Evolutionary conservation across 2,797 vertebrate species (phyloP).

Genomic region (Picus viridis): DNA sequence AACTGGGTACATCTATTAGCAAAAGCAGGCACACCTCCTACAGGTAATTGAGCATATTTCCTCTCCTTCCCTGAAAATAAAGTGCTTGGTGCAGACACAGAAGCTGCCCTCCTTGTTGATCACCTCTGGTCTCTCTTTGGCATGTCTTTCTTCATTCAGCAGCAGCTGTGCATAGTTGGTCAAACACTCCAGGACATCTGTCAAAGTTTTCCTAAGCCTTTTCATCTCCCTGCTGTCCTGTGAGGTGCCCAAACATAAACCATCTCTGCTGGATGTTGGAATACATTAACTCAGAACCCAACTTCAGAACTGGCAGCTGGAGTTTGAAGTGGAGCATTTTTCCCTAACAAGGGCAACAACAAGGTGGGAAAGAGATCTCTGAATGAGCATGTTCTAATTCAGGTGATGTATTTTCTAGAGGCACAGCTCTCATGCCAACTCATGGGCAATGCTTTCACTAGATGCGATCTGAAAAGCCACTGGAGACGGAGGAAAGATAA

Average conservation of each 20-base stretch:
- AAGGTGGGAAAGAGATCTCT: constrained; percentile 13
- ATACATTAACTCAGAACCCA: constrained; percentile 43
- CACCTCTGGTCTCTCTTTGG: not conserved
- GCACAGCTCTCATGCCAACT: not conserved
- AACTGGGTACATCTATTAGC: not conserved
- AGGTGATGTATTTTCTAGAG: not conserved
- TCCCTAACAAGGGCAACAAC: constrained; percentile 10
- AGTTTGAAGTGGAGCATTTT: constrained; percentile 11
- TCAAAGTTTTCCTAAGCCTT: constrained; percentile 46
- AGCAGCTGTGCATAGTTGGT: constrained; percentile 57
- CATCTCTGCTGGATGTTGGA: constrained; percentile 31
- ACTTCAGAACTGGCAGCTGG: constrained; percentile 18
- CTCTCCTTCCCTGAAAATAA: not conserved
- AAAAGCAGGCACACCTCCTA: constrained; percentile 54
- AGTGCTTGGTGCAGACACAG: not conserved
- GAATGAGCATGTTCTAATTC: not conserved
- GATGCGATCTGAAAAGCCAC: not conserved
- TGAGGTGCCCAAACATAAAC: constrained; percentile 41
- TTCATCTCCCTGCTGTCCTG: constrained; percentile 48
- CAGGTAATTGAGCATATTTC: constrained; percentile 35
- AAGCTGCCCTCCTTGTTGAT: not conserved
- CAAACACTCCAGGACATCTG: constrained; percentile 48
- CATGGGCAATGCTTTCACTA: not conserved
- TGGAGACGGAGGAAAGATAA: not conserved
- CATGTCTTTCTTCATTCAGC: not conserved